Base-by-base conservation (phyloP, 1,140 invertebrate species). In the Drosophila yakuba region DNA sequence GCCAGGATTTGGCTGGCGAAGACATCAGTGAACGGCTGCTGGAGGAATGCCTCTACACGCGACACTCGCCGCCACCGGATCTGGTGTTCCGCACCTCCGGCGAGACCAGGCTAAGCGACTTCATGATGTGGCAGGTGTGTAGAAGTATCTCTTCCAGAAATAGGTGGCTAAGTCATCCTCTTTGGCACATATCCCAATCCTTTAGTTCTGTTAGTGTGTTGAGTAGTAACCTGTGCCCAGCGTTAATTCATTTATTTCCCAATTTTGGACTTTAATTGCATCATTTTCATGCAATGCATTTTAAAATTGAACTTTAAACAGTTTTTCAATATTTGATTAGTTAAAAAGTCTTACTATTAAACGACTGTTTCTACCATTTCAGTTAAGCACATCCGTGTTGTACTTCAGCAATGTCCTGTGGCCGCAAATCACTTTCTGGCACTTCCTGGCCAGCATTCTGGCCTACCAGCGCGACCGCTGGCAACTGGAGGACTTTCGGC, bases 51-150 rank as follows among this genome's bases (percentile, higher is more conserved):
- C 93, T 99, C 43, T 98, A 97, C 90, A 97, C 96, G 1, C 93
- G 95, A 60, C 93, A 95, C 38, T 96, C 96, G 15, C 93, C 94
- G 14, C 94, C 95, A 74, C 96, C 98, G 25, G 98, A 99, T 93
- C 92, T 99, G 59, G 93, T 99, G 6, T 96, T 99, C 36, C 94
- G 99, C 80, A 99, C 98, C 14, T 99, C 98, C 1, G 98, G 98
- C 20, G 99, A 99, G 94, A 95, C 96, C 3, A 93, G 99, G 76
- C 94, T 99, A 1, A 99, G 98, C 90, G 99, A 99, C 93, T 99
- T 99, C 92, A 94, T 99, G 67, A 93, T 99, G 58, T 99, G 98
- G 98, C 98, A 99, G 95, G 97, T 97, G 52, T 32, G 51, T 71
- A 3, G 2, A 12, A 60, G n/a, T 7, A 1, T 2, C 14, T 4